Conservation (phyloP, 2,888 invertebrate genomes). For the Petrolisthes cinctipes region DNA sequence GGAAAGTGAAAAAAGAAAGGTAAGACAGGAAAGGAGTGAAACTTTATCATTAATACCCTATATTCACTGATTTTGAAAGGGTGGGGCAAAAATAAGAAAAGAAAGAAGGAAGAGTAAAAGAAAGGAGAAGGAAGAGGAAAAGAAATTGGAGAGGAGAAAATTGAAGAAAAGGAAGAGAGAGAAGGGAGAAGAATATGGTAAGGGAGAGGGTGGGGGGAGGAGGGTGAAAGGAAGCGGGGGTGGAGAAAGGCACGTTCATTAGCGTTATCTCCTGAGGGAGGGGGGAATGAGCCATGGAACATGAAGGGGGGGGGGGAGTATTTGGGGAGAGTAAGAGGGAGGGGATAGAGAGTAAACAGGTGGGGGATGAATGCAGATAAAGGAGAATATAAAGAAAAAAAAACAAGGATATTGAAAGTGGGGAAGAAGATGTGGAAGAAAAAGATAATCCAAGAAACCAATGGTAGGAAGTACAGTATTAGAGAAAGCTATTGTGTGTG, state of each 20-base stretch:
- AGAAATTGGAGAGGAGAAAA: background rate
- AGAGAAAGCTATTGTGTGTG: background rate
- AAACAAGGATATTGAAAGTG: background rate
- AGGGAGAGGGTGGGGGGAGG: background rate
- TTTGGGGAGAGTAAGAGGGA: background rate
- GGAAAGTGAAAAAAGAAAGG: conserved; percentile 1
- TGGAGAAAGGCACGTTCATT: background rate
- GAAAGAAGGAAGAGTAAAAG: background rate
- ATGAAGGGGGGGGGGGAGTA: background rate
- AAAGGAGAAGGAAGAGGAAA: background rate
- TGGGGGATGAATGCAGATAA: background rate
- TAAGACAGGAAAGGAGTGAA: conserved; percentile 9
- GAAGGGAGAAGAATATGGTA: background rate
- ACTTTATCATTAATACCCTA: conserved; percentile 8
- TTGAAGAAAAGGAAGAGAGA: background rate
- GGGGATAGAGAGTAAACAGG: background rate
- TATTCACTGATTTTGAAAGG: background rate
- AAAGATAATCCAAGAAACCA: background rate
- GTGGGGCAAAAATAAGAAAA: background rate
- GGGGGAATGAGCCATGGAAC: background rate
- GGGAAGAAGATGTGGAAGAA: background rate
- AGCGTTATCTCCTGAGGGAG: background rate
- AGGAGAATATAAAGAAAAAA: background rate
- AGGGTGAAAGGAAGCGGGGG: background rate
- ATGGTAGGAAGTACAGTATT: background rate